These are phyloP conservation scores for Thereva nobilitata DNA, from an alignment of 2,888 invertebrate species.

Conservation along the genomic window DNA sequence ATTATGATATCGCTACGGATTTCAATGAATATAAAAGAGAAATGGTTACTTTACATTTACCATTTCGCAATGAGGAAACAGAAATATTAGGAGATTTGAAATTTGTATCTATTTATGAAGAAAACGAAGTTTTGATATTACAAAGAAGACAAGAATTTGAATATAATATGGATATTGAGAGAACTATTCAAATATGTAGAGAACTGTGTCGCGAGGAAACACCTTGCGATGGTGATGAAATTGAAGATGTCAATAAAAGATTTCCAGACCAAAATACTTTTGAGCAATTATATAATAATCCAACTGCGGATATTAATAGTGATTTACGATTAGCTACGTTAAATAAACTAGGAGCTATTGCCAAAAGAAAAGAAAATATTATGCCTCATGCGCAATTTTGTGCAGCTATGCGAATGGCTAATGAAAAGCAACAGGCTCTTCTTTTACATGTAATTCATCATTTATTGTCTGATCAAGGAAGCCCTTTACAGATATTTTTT, in stretches of 20 bases:
- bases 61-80: constrained; percentile 44
- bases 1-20: constrained; percentile 51
- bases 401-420: constrained; percentile 43
- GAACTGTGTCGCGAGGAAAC: constrained; percentile 43
- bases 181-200: constrained; percentile 46
- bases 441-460: constrained; percentile 43
- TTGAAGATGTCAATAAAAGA: constrained; percentile 38
- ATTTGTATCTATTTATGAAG: constrained; percentile 40
- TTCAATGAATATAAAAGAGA: constrained; percentile 49
- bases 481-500: constrained; percentile 44
- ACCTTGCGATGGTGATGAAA: constrained; percentile 35
- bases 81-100: constrained; percentile 42
- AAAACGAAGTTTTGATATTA: constrained; percentile 41
- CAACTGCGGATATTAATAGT: constrained; percentile 42
- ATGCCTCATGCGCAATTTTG: constrained; percentile 43
- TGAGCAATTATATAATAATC: constrained; percentile 42
- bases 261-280: constrained; percentile 43
- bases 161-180: constrained; percentile 47
- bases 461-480: constrained; percentile 26
- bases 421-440: constrained; percentile 43
- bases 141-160: constrained; percentile 43
- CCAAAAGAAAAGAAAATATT: constrained; percentile 46
- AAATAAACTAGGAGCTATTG: constrained; percentile 45
- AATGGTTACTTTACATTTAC: constrained; percentile 48
- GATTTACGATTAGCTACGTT: constrained; percentile 45